Conservation (phyloP, 2,113 vertebrate genomes). For the Recurvirostra avosetta region DNA sequence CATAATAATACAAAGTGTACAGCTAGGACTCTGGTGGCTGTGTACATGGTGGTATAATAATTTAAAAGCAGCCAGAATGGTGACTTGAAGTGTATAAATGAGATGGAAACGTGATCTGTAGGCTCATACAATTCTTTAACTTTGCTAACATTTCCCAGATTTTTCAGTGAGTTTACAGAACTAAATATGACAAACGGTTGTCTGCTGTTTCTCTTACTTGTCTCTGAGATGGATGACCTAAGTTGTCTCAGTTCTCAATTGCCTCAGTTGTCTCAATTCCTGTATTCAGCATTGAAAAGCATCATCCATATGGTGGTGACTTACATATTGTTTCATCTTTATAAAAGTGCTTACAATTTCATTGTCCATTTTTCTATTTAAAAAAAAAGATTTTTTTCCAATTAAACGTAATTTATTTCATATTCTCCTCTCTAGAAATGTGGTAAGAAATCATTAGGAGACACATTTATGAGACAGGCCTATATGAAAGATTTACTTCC, state of each 20-base stretch:
- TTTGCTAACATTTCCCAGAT: neutral
- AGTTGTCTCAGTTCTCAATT: neutral
- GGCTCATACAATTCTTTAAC: neutral
- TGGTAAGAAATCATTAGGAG: neutral
- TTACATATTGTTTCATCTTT: neutral
- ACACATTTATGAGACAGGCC: neutral
- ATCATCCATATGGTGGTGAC: neutral
- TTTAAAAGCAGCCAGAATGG: neutral
- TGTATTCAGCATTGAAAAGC: neutral
- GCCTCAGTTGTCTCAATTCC: neutral
- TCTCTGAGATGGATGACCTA: neutral
- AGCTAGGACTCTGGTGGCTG: neutral
- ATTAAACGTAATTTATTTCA: neutral
- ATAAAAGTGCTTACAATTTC: neutral
- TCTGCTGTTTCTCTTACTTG: neutral
- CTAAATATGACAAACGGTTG: neutral
- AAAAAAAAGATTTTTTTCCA: neutral
- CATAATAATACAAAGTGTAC: too few relatives aligned
- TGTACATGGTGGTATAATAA: neutral
- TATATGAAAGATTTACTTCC: neutral
- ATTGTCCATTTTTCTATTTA: neutral
- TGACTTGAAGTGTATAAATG: neutral
- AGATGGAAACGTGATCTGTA: neutral
- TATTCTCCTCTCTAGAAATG: neutral
- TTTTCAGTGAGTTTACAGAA: neutral